Conservation (phyloP, 2,888 invertebrate species). For the Acholoe squamosa region DNA sequence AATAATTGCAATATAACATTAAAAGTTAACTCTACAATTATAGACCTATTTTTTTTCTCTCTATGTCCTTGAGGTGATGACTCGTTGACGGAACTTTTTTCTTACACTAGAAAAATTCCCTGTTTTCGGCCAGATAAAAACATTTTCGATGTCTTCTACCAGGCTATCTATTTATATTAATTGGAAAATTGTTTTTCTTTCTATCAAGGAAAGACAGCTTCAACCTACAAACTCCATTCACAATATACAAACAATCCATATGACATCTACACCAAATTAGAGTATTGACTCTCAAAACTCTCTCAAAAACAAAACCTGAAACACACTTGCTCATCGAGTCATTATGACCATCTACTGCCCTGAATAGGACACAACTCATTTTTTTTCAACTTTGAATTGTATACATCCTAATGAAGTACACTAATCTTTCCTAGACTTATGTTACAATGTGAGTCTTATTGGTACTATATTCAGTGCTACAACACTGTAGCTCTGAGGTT, state of each 20-base stretch:
- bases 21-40: background rate
- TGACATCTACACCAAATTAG: too few relatives aligned
- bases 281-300: too few relatives aligned
- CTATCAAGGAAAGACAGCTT: too few relatives aligned
- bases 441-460: background rate
- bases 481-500: background rate
- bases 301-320: too few relatives aligned
- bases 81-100: too few relatives aligned
- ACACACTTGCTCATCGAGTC: too few relatives aligned
- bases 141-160: background rate
- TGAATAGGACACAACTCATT: background rate
- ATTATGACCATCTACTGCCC: too few relatives aligned
- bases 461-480: background rate
- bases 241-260: too few relatives aligned
- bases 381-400: background rate
- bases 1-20: background rate
- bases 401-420: background rate
- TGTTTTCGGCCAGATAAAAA: background rate
- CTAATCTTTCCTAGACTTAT: too few relatives aligned
- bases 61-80: background rate
- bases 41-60: background rate
- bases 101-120: background rate
- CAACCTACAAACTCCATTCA: too few relatives aligned
- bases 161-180: too few relatives aligned
- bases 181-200: too few relatives aligned